Evolutionary conservation across 1,140 invertebrate genomes (phyloP), one percentile per base, ranked within the genome.

Genomic region (Drosophila tsacasi): DNA sequence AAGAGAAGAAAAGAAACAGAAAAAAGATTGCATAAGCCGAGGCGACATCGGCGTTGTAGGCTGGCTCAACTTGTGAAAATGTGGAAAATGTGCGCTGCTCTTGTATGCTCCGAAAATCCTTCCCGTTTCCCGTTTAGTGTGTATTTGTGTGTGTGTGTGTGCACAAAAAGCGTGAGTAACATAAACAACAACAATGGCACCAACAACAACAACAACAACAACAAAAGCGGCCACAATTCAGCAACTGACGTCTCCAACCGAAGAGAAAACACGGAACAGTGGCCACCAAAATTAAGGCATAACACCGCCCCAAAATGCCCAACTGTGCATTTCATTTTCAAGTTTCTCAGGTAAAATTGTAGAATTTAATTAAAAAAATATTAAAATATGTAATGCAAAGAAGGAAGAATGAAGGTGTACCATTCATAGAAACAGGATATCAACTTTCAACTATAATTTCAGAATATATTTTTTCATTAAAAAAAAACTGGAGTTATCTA

Each of bases 131-230:
- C 42, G 37, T 30, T 62, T 32, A 50, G 55, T 44, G 3, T 64
- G 37, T 47, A 5, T 44, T 12, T 61, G 21, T 44, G 76, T 77
- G 15, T 59, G 35, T 27, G 30, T 58, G 57, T 66, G 40, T 60
- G 52, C 52, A 46, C 63, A 57, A 81, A 78, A 85, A 77, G 52
- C 81, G 73, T 85, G 80, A 85, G 77, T 84, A 87, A 81, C 72
- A 85, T 64, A 59, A 83, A 59, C 63, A 82, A 58, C 79, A 82
- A 58, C 60, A 66, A 76, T 54, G 61, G 37, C 47, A 66, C 32
- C 25, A 27, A 17, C 17, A 50, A n/a, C n/a, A 59, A 32, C 66
- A 63, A 73, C 25, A 59, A 52, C 54, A 64, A 64, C 27, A 60
- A 54, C 67, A 58, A 75, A 30, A 59, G 47, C 73, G 46, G 59